Conservation (phyloP, 2,888 invertebrate genomes). For the Ceramica pisi region DNA sequence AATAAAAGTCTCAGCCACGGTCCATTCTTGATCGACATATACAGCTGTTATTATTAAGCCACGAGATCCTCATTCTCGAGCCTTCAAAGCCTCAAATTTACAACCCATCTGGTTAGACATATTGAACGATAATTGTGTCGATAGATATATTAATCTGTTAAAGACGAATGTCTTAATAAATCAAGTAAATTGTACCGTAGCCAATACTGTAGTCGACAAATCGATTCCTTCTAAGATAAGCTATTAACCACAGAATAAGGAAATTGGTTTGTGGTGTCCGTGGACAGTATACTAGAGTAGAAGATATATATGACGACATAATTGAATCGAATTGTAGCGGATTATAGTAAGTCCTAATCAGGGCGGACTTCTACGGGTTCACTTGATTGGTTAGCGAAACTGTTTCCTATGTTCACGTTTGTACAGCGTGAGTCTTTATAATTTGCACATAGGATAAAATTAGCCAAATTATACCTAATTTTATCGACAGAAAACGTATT, state of each 20-base stretch:
- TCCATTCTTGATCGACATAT: background rate
- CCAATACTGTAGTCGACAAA: constrained; percentile 57
- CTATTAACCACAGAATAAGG: constrained; percentile 55
- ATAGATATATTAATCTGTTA: constrained; percentile 20
- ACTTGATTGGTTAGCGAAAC: constrained; percentile 3
- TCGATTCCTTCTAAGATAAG: constrained; percentile 49
- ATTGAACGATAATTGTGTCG: background rate
- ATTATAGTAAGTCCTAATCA: constrained; percentile 23
- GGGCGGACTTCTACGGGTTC: constrained; percentile 1
- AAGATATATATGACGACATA: constrained; percentile 39
- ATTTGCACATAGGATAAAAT: no score
- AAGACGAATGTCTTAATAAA: constrained; percentile 42
- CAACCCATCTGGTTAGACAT: constrained; percentile 1
- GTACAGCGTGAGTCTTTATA: no score
- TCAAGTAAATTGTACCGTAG: constrained; percentile 47
- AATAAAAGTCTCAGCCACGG: background rate
- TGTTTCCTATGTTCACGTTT: background rate
- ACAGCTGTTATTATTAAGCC: background rate
- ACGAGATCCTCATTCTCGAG: background rate
- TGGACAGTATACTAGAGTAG: constrained; percentile 32
- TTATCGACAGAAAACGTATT: no score
- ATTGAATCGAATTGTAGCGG: constrained; percentile 13
- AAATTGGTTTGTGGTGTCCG: constrained; percentile 46
- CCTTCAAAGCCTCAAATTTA: background rate
- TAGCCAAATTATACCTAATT: no score